Conservation (phyloP, 2,113 vertebrate genomes). For the Maccullochella peelii region DNA sequence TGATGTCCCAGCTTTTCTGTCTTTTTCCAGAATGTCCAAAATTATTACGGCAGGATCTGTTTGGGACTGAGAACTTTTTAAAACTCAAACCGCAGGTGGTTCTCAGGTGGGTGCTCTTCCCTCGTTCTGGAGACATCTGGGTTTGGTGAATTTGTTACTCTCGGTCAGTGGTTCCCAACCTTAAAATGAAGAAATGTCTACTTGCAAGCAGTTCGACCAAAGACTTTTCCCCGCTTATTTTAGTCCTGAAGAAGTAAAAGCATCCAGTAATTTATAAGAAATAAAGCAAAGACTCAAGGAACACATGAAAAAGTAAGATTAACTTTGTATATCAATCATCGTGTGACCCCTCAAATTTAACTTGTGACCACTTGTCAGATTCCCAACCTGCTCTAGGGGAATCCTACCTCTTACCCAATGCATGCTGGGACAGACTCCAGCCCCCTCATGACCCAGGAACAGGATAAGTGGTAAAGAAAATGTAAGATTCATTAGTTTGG, state of each 20-base stretch:
- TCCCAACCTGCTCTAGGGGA: background rate
- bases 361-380: background rate
- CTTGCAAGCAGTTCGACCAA: background rate
- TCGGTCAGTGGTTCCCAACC: background rate
- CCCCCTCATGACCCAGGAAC: background rate
- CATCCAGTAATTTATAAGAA: background rate
- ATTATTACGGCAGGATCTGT: background rate
- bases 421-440: background rate
- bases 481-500: background rate
- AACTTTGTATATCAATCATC: background rate
- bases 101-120: background rate
- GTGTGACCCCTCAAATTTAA: background rate
- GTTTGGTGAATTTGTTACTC: background rate
- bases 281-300: background rate
- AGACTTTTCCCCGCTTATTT: background rate
- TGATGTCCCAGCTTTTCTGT: background rate
- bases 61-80: background rate
- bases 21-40: background rate
- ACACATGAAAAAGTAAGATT: background rate
- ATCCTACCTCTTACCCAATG: background rate
- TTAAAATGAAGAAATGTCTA: background rate
- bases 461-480: background rate
- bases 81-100: background rate
- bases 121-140: background rate
- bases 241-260: background rate